These are phyloP conservation scores for Copsychus sechellarum DNA, from an alignment of 2,113 vertebrate species.

Conservation along the genomic window DNA sequence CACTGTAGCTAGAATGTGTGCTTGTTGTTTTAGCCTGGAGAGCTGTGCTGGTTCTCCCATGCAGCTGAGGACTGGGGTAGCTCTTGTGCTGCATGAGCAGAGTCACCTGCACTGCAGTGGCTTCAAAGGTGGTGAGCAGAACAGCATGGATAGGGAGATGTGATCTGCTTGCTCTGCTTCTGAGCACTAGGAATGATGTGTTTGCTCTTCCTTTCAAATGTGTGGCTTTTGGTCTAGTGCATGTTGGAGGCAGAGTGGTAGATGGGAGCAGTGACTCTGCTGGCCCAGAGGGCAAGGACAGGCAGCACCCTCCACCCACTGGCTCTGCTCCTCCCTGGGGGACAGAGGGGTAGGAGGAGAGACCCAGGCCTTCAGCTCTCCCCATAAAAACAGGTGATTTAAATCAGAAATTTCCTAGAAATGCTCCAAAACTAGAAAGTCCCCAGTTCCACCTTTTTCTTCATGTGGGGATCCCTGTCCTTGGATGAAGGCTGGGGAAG, in stretches of 20 bases:
- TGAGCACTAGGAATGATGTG: background rate
- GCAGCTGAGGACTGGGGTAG: background rate
- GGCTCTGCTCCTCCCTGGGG: background rate
- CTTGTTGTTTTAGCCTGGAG: constrained; percentile 3
- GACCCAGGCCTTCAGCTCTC: background rate
- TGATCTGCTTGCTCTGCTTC: background rate
- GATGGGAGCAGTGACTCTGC: background rate
- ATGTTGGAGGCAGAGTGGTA: fast-evolving
- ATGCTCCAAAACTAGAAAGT: background rate
- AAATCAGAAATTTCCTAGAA: background rate
- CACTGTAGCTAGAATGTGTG: fast-evolving
- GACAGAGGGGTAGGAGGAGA: background rate
- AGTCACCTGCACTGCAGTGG: background rate
- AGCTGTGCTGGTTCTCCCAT: background rate
- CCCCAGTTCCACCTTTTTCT: background rate
- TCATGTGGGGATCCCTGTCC: background rate
- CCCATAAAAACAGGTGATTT: background rate
- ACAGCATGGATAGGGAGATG: background rate
- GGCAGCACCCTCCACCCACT: background rate
- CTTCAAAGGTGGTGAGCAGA: background rate
- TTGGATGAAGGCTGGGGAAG: background rate
- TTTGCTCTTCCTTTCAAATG: background rate
- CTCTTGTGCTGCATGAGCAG: background rate
- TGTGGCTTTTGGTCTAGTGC: background rate
- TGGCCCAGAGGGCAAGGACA: background rate